Evolutionary conservation across 1,140 invertebrate species (phyloP), one percentile per base, ranked within the genome.

Genomic region (Drosophila mayri): DNA sequence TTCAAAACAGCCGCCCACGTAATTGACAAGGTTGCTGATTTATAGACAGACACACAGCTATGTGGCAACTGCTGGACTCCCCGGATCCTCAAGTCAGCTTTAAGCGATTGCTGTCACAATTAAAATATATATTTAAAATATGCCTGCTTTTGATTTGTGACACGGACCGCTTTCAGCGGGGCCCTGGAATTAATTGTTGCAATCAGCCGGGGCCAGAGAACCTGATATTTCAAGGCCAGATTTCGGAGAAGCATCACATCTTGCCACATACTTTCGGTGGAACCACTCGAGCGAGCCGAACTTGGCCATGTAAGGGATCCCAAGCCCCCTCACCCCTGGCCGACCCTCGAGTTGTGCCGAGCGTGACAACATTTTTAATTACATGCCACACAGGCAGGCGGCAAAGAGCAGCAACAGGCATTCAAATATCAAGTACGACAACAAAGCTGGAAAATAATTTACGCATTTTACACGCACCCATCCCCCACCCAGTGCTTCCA

Each of bases 331-430:
- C 4, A 0, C 12, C 14, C 22, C 38, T 3, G 4, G 20, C 32
- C 22, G 11, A 18, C 16, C 20, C 18, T 28, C 4, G 12, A 18
- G n/a, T 9, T 50, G 57, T 25, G 41, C 71, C 32, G 41, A 75
- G 55, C 58, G 66, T 81, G 75, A 86, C 74, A 85, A 77, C 74
- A 77, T 84, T 86, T 87, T 82, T 85, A 86, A 86, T 85, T 86
- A 81, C 68, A 81, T 75, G 78, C 61, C 57, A 43, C 40, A 35
- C 37, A 67, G 46, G 11, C 58, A 52, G 25, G 10, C 25, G 58
- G 11, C 41, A 5, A n/a, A 22, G 12, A 67, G 28, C 66, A 84
- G 81, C 82, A 86, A 87, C 79, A 87, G 79, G 82, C 82, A 77
- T 84, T 76, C 79, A 84, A 76, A 67, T 71, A 70, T 64, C 59